phyloP scores from a whole-genome alignment of 2,797 vertebrate genomes.

The Typhlichthys eigenmanni region DNA sequence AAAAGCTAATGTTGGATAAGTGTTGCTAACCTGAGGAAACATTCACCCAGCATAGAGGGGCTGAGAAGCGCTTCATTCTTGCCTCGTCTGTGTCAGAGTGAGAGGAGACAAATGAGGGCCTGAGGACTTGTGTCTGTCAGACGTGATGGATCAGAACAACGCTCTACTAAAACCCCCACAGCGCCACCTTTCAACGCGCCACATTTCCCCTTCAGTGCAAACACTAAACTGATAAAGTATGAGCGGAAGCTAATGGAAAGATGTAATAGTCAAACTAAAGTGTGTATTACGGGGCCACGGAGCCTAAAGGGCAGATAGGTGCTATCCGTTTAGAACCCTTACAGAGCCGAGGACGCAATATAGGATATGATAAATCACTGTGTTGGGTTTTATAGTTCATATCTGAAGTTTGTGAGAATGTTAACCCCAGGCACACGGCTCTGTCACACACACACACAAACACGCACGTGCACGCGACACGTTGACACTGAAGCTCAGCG shows the following conservation, averaged over 20 bases:
- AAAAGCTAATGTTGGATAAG: neutral
- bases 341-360: constrained; percentile 46
- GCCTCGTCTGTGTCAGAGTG: constrained; percentile 42
- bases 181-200: constrained; percentile 60
- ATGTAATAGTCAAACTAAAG: constrained; percentile 76
- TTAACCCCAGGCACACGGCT: constrained; percentile 56
- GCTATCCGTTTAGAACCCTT: constrained; percentile 48
- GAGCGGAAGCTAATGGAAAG: constrained; percentile 67
- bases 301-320: constrained; percentile 58
- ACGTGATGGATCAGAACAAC: constrained; percentile 71
- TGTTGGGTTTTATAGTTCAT: constrained; percentile 68
- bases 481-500: constrained; percentile 7
- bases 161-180: constrained; percentile 61
- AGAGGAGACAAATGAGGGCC: constrained; percentile 66
- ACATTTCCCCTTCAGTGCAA: constrained; percentile 68
- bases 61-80: constrained; percentile 63
- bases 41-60: constrained; percentile 65
- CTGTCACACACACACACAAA: constrained; percentile 5
- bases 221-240: constrained; percentile 72
- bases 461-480: constrained; percentile 2
- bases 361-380: constrained; percentile 62
- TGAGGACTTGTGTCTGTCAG: constrained; percentile 65
- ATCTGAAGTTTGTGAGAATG: constrained; percentile 55
- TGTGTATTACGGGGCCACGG: constrained; percentile 66
- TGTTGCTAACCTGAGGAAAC: constrained; percentile 43